These are phyloP conservation scores for Drosophila melanosoma DNA, from an alignment of 2,888 invertebrate genomes.

Conservation along the genomic window DNA sequence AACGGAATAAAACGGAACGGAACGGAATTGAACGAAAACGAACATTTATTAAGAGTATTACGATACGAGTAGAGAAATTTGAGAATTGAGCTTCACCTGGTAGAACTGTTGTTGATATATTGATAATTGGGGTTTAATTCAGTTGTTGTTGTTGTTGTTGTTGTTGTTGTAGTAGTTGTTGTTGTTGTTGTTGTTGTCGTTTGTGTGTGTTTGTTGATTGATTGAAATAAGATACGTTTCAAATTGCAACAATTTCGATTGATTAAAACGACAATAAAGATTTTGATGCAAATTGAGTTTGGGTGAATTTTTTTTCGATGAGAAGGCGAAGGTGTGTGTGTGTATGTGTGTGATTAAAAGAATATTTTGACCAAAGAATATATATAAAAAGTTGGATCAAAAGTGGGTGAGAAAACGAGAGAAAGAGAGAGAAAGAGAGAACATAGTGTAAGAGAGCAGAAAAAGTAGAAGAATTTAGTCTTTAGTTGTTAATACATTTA, in stretches of 20 bases:
- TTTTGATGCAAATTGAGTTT: slow-evolving; percentile 39
- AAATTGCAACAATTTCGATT: slow-evolving; percentile 35
- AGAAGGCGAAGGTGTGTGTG: not conserved
- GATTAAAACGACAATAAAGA: slow-evolving; percentile 22
- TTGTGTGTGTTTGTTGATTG: slow-evolving; percentile 19
- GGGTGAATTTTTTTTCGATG: slow-evolving; percentile 18
- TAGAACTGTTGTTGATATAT: slow-evolving; percentile 79
- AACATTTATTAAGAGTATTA: slow-evolving; percentile 61
- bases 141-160: slow-evolving; percentile 47
- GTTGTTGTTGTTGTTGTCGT: slow-evolving; percentile 32
- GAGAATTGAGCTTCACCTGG: slow-evolving; percentile 82
- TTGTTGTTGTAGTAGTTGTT: slow-evolving; percentile 31
- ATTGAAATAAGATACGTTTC: slow-evolving; percentile 34
- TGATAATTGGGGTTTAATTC: slow-evolving; percentile 39
- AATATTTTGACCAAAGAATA: slow-evolving; percentile 17
- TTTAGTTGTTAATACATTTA: slow-evolving; percentile 40
- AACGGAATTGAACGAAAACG: slow-evolving; percentile 55
- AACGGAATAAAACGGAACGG: slow-evolving; percentile 41
- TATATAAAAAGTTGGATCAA: slow-evolving; percentile 30
- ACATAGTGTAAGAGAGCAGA: slow-evolving; percentile 73
- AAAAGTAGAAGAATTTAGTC: slow-evolving; percentile 75
- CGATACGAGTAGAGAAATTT: slow-evolving; percentile 60
- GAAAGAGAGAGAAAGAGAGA: slow-evolving; percentile 48
- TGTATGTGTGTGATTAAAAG: slow-evolving; percentile 17
- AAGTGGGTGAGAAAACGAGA: slow-evolving; percentile 46